Percentiles rank a stretch among this genome's conserved stretches.
Conservation (phyloP, 2,888 invertebrate species). For the Pseudococcus jackbeardsleyi region DNA sequence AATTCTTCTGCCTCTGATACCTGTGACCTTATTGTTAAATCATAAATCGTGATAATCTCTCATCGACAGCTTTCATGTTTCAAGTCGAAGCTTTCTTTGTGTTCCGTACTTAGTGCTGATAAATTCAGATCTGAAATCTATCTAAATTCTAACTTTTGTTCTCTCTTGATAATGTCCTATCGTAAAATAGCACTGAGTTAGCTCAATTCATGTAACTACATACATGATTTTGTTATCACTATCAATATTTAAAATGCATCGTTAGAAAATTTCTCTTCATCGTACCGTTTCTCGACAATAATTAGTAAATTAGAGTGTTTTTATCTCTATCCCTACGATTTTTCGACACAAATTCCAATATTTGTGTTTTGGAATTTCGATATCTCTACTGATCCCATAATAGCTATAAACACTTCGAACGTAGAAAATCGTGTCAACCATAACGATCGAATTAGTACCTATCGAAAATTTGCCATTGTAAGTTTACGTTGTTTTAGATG, state of each 20-base stretch:
- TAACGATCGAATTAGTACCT: background rate
- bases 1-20: background rate
- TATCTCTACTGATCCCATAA: background rate
- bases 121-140: background rate
- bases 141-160: background rate
- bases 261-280: background rate
- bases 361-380: too few relatives aligned
- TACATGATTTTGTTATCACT: background rate
- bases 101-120: background rate
- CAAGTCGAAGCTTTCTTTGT: background rate
- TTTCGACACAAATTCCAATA: too few relatives aligned
- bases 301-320: background rate
- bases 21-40: constrained; percentile 26
- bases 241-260: background rate
- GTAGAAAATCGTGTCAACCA: background rate
- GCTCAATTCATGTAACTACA: background rate
- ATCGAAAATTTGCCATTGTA: background rate
- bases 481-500: background rate
- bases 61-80: background rate
- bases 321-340: background rate
- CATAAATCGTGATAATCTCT: background rate
- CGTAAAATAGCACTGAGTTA: background rate
- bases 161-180: background rate
- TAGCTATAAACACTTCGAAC: background rate
- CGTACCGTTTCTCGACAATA: background rate